phyloP scores from a whole-genome alignment of 2,113 vertebrate genomes.

The Heterochromis multidens region DNA sequence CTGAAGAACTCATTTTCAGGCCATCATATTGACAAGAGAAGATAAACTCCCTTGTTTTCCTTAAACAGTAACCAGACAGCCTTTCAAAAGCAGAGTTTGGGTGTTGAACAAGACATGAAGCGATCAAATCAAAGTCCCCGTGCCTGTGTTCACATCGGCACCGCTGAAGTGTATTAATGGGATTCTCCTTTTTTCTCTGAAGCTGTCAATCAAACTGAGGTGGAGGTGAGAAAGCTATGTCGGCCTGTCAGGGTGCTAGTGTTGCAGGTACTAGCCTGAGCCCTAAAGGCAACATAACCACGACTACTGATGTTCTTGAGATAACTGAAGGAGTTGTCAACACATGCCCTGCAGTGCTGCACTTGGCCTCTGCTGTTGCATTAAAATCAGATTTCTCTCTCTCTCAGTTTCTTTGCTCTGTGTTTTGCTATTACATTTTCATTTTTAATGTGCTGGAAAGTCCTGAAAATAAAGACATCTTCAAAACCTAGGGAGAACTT shows the following conservation, averaged over 20 bases:
- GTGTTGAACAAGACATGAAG: constrained; percentile 6
- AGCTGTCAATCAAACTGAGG: constrained; percentile 44
- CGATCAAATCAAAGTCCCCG: not conserved
- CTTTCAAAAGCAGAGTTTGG: constrained; percentile 30
- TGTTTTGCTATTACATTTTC: not conserved
- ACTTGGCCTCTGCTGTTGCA: not conserved
- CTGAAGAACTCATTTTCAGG: constrained; percentile 64
- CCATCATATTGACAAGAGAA: constrained; percentile 28
- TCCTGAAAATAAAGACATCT: constrained; percentile 23
- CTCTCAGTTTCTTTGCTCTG: not conserved
- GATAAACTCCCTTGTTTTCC: constrained; percentile 22
- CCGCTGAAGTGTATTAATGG: constrained; percentile 8
- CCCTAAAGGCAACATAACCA: constrained; percentile 50
- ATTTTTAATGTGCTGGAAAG: constrained; percentile 16
- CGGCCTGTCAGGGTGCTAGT: constrained; percentile 29
- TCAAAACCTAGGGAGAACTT: not conserved
- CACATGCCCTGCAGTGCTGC: constrained; percentile 37
- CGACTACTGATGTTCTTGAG: constrained; percentile 26
- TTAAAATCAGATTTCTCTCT: not conserved
- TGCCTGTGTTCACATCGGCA: not conserved
- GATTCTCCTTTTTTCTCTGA: not conserved
- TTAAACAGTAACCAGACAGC: constrained; percentile 28
- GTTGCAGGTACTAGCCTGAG: constrained; percentile 47
- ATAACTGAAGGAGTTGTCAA: constrained; percentile 46
- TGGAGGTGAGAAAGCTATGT: constrained; percentile 48